Evolutionary conservation across 2,888 invertebrate species (phyloP).

Genomic region (Melieria picta): DNA sequence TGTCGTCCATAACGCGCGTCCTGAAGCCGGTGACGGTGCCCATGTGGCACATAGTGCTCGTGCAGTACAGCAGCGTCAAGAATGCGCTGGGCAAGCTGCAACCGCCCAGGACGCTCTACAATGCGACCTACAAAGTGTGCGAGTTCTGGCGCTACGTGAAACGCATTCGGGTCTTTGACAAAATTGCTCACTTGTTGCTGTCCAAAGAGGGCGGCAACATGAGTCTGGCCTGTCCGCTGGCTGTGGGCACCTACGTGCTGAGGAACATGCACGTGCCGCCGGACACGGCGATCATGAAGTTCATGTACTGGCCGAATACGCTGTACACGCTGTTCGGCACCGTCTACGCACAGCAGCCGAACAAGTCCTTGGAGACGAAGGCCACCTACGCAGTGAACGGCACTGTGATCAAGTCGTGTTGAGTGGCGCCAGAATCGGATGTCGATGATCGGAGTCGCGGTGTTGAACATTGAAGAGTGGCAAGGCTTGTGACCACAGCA

Average conservation of each 20-base stretch:
- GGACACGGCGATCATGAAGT: conserved; percentile 52
- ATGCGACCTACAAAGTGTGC: conserved; percentile 50
- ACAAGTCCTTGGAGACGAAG: conserved; percentile 43
- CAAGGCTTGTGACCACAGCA: no score
- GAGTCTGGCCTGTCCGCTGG: conserved; percentile 54
- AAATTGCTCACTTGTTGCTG: conserved; percentile 48
- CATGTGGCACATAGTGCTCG: conserved; percentile 50
- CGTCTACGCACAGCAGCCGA: conserved; percentile 45
- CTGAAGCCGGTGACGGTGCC: conserved; percentile 51
- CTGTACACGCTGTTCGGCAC: conserved; percentile 51
- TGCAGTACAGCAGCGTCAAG: conserved; percentile 46
- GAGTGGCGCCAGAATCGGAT: neutral
- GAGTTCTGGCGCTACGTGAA: conserved; percentile 54
- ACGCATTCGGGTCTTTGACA: conserved; percentile 51
- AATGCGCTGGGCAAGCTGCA: conserved; percentile 38
- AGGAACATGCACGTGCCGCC: conserved; percentile 52
- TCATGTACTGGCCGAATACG: conserved; percentile 55
- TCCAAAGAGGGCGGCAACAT: conserved; percentile 51
- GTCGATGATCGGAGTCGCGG: no score
- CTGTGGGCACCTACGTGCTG: conserved; percentile 51
- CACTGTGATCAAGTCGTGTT: conserved; percentile 55
- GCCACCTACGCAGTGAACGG: conserved; percentile 55
- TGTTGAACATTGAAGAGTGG: no score
- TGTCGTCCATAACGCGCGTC: conserved; percentile 52
- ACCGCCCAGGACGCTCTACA: conserved; percentile 48